A percentile compares a stretch with the other conserved stretches of the same genome.
Evolutionary conservation across 2,113 vertebrate species (phyloP).

Genomic region (Buteo buteo): DNA sequence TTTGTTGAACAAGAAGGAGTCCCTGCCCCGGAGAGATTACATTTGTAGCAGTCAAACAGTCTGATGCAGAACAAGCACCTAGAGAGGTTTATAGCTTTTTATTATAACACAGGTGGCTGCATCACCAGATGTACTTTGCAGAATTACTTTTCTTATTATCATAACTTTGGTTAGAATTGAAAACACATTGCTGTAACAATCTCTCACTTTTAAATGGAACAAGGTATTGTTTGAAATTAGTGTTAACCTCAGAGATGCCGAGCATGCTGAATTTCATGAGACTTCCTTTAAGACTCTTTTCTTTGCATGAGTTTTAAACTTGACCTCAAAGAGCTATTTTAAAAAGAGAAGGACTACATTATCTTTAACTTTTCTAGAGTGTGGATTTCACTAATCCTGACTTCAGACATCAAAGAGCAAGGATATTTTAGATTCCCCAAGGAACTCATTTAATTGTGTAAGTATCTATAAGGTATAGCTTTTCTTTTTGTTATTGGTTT

Average conservation of each 20-base stretch:
- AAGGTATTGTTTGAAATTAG: background rate
- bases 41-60: background rate
- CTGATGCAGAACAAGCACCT: background rate
- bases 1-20: background rate
- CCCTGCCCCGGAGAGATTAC: background rate
- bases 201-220: background rate
- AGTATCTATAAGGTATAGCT: background rate
- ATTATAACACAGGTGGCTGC: background rate
- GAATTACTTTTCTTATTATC: constrained; percentile 22
- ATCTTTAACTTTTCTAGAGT: constrained; percentile 42
- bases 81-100: background rate
- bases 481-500: background rate
- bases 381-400: constrained; percentile 62
- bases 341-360: background rate
- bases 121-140: background rate
- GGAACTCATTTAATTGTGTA: constrained; percentile 54
- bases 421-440: constrained; percentile 40
- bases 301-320: constrained; percentile 35
- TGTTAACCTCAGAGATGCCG: background rate
- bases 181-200: background rate
- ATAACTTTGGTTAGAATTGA: background rate
- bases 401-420: constrained; percentile 61
- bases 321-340: constrained; percentile 51
- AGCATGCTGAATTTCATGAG: background rate
- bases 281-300: background rate